These are phyloP conservation scores for Gyps fulvus DNA, from an alignment of 2,113 vertebrate genomes.

Conservation along the genomic window DNA sequence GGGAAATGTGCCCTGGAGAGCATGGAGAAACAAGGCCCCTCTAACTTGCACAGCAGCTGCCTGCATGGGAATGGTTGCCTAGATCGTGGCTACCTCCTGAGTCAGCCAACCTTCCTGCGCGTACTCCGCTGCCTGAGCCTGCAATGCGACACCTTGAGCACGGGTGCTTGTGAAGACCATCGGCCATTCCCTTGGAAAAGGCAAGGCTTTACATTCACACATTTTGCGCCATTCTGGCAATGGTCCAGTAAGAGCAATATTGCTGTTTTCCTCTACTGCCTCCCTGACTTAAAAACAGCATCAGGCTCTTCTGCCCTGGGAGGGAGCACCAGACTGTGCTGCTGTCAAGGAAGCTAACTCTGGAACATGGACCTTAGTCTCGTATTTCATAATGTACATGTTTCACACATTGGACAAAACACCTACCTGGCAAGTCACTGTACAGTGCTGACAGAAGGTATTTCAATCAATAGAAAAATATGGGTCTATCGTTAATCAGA, in stretches of 20 bases:
- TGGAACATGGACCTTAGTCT: not conserved
- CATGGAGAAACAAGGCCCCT: not conserved
- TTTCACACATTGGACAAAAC: not conserved
- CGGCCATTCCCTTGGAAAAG: not conserved
- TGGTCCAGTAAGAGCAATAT: not conserved
- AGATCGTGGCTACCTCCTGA: accelerated
- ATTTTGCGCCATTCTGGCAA: not conserved
- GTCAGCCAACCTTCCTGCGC: not conserved
- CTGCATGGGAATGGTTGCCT: not conserved
- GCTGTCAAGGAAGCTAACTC: not conserved
- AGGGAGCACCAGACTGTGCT: not conserved
- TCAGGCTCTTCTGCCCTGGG: not conserved
- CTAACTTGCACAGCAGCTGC: not conserved
- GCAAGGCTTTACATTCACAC: not conserved
- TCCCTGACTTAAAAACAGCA: not conserved
- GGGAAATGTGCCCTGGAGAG: not conserved
- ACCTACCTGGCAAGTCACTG: not conserved
- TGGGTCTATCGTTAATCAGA: not conserved
- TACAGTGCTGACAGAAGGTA: not conserved
- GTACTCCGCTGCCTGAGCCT: not conserved
- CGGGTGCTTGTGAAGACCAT: accelerated
- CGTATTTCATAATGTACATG: accelerated
- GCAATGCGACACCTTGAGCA: accelerated
- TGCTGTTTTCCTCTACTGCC: not conserved
- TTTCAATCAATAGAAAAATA: not conserved